Evolutionary conservation across 2,888 invertebrate genomes (phyloP), one percentile per base, ranked within the genome.

Genomic region (Argyresthia albistria): DNA sequence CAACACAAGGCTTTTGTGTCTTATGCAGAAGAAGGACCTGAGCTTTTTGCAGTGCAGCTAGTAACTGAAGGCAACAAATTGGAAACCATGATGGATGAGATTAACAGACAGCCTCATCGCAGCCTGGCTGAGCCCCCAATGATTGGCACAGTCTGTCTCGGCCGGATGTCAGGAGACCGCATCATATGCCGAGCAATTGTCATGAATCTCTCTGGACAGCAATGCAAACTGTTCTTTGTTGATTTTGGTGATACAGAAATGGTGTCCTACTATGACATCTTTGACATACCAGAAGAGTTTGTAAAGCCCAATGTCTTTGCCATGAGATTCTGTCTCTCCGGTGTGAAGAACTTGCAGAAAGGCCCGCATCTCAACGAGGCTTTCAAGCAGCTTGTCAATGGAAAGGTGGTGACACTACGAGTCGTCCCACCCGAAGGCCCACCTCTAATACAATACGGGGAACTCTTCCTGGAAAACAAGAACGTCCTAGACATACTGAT

Each of bases 211-310:
- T 91, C 91, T 42, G 91, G 92, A 55, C 90, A 91, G 15, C 90
- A 91, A 51, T 94, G 92, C 68, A 93, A 93, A 73, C 89, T 95
- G 6, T 93, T 92, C 65, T 95, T 93, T 71, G 93, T 95, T 36
- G 95, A 95, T 73, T 95, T 93, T 70, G 95, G 95, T 35, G 93
- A 94, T 66, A 92, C 92, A 7, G 95, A 94, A 76, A 80, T 91
- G 64, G 90, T 94, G 10, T 89, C 92, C 0, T 91, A 91, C 57
- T 89, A 91, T 59, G 91, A 93, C 60, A 90, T 95, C 50, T 95
- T 90, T 72, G 92, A 93, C 69, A 91, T 95, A 60, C 94, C 95
- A 0, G 89, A 91, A 55, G 91, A 92, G 64, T 92, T 91, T 73
- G 89, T 94, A 1, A 89, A 90, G 54, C 91, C 92, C 0, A 91